Base-by-base conservation (phyloP, 2,888 invertebrate species). In the Trissonchulus sp. region DNA sequence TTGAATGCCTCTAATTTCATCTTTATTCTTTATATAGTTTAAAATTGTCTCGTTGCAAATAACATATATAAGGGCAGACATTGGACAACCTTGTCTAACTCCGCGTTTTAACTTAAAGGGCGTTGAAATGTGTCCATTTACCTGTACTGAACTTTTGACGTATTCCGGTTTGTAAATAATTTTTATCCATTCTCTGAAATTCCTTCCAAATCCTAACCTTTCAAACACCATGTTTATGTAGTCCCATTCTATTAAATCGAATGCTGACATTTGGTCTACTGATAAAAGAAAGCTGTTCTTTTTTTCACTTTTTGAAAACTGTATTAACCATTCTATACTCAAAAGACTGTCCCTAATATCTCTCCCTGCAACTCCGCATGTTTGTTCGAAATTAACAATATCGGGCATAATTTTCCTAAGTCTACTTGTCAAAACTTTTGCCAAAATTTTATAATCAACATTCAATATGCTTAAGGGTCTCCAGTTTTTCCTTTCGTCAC, bases 241-340 rank as follows among this genome's bases (percentile, higher is more conserved):
- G n/a, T 63, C 48, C 65, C 65, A 63, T 28, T 63, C 65, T 3
- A 63, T 63, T 3, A 63, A 3, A 28, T 63, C 65, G 65, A 63
- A 63, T 15, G 65, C 65, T 28, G 65, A 63, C 30, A 18, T 30
- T 28, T 63, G 65, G 65, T 63, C 65, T 3, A 63, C 65, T 18
- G 28, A 63, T 8, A 63, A 3, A 63, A 63, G 8, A 18, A 63
- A 15, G 15, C 28, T n/a, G 3, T 3, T 63, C 30, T 63, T 48
- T 8, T 48, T 48, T 48, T 48, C 48, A 23, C 8, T 15, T 48
- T 48, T 48, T 23, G 23, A 48, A 48, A 15, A 48, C 23, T 48
- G 8, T 48, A 48, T 15, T 48, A 23, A 15, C 48, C 48, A 48
- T 8, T 15, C 48, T 48, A 48, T 15, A 48, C 23, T 48, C 23